Conservation (phyloP, 2,888 invertebrate genomes). For the Dynastes tityus region DNA sequence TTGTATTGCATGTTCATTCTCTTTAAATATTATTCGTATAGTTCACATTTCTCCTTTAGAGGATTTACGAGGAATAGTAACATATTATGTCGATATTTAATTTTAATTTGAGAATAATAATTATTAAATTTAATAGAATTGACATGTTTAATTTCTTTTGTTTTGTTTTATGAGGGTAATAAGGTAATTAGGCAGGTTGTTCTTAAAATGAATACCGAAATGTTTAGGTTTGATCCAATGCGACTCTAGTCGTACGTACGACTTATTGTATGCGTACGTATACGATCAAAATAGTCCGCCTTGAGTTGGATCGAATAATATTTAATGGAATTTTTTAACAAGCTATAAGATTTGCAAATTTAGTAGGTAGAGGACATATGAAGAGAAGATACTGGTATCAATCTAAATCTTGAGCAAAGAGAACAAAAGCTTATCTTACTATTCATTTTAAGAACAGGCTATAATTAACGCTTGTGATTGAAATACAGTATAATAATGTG, state of each 20-base stretch:
- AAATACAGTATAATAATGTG: constrained; percentile 17
- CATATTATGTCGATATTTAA: neutral
- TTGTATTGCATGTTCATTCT: neutral
- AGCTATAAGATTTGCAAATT: too few species aligned
- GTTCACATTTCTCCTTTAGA: neutral
- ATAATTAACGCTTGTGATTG: constrained; percentile 4
- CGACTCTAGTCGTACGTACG: too few species aligned
- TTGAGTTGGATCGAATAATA: too few species aligned
- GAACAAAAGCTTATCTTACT: neutral
- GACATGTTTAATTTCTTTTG: constrained; percentile 26
- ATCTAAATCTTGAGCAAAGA: neutral
- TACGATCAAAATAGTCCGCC: too few species aligned
- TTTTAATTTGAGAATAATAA: neutral
- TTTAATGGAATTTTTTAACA: too few species aligned
- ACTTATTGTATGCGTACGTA: too few species aligned
- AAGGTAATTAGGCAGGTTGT: constrained; percentile 1
- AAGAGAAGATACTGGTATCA: too few species aligned
- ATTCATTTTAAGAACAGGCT: constrained; percentile 32
- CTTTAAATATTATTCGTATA: constrained; percentile 18
- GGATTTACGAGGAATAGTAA: neutral
- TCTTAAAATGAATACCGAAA: constrained; percentile 10
- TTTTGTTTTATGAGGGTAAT: constrained; percentile 21
- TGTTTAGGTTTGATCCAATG: neutral
- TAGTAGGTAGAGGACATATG: too few species aligned
- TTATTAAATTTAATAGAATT: constrained; percentile 35